phyloP scores from a whole-genome alignment of 2,888 invertebrate genomes.

The Leptinotarsa tumamoca region DNA sequence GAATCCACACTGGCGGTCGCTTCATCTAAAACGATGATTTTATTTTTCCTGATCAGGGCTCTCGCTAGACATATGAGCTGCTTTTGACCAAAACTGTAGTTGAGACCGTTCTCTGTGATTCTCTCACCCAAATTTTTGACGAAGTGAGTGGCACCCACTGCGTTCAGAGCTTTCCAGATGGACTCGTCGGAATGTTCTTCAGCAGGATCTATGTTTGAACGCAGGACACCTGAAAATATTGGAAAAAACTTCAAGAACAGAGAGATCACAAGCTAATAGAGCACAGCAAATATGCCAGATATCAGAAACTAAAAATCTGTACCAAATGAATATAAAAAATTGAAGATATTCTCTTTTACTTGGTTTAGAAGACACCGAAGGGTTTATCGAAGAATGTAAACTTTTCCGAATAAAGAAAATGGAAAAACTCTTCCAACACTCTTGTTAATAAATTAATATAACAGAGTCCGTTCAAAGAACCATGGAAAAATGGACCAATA shows the following conservation, averaged over 20 bases:
- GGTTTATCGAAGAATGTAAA: no score
- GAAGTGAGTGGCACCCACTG: conserved; percentile 56
- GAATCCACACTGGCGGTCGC: conserved; percentile 72
- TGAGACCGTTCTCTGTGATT: conserved; percentile 45
- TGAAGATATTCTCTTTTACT: no score
- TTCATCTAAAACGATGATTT: conserved; percentile 71
- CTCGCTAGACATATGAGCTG: conserved; percentile 71
- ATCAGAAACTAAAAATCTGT: no score
- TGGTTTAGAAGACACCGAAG: no score
- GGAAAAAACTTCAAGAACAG: conserved; percentile 62
- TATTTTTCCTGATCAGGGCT: conserved; percentile 68
- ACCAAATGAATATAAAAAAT: no score
- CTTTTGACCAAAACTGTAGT: conserved; percentile 66
- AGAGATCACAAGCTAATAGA: background rate
- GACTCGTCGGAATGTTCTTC: conserved; percentile 53
- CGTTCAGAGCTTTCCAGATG: conserved; percentile 57
- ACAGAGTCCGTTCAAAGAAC: no score
- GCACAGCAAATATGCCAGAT: no score
- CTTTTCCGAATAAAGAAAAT: no score
- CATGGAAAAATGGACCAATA: no score
- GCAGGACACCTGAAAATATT: background rate
- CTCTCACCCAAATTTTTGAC: conserved; percentile 56
- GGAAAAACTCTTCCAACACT: no score
- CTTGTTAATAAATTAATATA: no score
- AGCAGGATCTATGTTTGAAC: conserved; percentile 56